Percentiles rank a stretch among this genome's conserved stretches.
phyloP scores from a whole-genome alignment of 2,113 vertebrate genomes.

The Myotis davidii region DNA sequence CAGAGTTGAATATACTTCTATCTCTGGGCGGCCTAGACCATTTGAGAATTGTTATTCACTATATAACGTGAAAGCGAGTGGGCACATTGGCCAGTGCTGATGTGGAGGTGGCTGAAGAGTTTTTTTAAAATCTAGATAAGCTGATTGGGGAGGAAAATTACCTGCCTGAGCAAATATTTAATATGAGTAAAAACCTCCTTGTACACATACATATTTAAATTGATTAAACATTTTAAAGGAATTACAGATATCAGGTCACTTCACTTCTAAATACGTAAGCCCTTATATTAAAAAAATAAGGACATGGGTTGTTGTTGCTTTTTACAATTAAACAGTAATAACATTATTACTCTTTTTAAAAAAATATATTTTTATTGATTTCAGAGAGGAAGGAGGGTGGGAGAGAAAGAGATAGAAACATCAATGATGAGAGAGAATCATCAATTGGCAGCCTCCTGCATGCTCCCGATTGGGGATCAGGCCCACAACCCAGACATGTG shows the following conservation, averaged over 20 bases:
- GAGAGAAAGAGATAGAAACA: no score
- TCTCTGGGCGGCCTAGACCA: no score
- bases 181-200: background rate
- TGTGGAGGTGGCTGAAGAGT: background rate
- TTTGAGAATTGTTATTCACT: no score
- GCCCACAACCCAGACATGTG: no score
- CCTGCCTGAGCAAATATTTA: background rate
- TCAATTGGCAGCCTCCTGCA: no score
- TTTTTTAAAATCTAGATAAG: background rate
- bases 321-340: background rate
- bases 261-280: constrained; percentile 7
- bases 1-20: no score
- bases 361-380: no score
- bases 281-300: constrained; percentile 22
- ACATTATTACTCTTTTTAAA: background rate
- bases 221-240: background rate
- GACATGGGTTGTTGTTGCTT: background rate
- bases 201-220: background rate
- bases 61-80: no score
- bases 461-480: no score
- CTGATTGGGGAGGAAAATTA: background rate
- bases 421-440: no score
- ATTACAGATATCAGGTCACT: background rate
- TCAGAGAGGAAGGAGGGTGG: no score
- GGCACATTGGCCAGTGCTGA: no score